Percentiles rank a stretch among this genome's conserved stretches.
Conservation (phyloP, 2,113 vertebrate genomes). For the Suncus etruscus region DNA sequence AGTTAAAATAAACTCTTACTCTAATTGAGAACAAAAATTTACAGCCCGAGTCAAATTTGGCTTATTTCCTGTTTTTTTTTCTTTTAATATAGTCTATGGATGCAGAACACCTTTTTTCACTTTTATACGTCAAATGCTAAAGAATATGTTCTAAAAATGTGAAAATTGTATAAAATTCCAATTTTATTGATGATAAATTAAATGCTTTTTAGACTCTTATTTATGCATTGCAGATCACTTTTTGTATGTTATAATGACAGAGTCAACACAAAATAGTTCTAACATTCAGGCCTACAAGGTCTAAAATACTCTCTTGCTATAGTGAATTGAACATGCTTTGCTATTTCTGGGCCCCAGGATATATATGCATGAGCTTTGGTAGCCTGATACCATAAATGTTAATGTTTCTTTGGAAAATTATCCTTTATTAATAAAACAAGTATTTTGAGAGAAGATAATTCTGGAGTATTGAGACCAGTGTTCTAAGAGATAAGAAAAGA, state of each 20-base stretch:
- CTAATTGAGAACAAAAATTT: constrained; percentile 6
- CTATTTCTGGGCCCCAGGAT: neutral
- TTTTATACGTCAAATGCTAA: neutral
- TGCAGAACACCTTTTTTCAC: neutral
- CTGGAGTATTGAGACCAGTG: neutral
- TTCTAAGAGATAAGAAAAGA: neutral
- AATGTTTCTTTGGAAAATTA: constrained; percentile 53
- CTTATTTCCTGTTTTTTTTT: neutral
- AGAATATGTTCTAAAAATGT: neutral
- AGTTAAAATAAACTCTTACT: constrained; percentile 57
- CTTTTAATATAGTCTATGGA: neutral
- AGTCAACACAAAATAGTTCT: neutral
- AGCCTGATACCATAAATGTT: neutral
- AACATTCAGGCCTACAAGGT: constrained; percentile 2
- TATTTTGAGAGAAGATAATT: neutral
- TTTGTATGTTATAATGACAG: neutral
- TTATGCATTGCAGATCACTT: neutral
- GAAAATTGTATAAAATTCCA: constrained; percentile 44
- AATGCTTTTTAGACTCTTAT: constrained; percentile 5
- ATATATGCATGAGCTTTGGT: too few relatives aligned
- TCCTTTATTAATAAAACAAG: constrained; percentile 31
- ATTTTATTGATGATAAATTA: constrained; percentile 17
- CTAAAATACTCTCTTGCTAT: constrained; percentile 9
- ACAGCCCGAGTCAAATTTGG: neutral
- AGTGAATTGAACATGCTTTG: neutral